A percentile compares a stretch with the other conserved stretches of the same genome.
Evolutionary conservation across 2,113 vertebrate genomes (phyloP).

Genomic region (Brachypteracias leptosomus): DNA sequence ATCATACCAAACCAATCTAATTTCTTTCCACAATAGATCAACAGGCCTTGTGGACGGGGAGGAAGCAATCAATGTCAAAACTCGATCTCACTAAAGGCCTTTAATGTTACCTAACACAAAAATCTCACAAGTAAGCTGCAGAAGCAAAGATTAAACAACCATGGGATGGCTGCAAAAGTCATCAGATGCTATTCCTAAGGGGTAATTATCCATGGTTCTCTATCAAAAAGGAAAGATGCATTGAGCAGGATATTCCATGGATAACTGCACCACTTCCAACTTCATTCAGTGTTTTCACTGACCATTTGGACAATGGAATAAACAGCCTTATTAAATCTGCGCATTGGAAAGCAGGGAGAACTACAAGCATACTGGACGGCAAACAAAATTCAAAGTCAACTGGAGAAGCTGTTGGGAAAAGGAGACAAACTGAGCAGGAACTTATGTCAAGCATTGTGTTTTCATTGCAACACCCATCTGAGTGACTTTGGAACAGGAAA

Average conservation of each 20-base stretch:
- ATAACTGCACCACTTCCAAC: neutral
- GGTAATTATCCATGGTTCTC: neutral
- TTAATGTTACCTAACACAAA: neutral
- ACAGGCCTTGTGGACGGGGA: neutral
- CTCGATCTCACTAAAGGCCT: neutral
- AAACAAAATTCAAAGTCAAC: neutral
- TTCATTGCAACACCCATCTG: neutral
- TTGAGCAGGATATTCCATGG: neutral
- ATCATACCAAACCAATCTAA: neutral
- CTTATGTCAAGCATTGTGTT: neutral
- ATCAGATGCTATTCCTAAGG: neutral
- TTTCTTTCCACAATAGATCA: neutral
- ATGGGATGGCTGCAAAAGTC: neutral
- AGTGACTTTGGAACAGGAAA: neutral
- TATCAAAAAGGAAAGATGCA: neutral
- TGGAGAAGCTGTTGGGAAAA: neutral
- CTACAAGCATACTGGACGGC: neutral
- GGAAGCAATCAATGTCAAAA: neutral
- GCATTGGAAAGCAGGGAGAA: neutral
- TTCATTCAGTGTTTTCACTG: neutral
- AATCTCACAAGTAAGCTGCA: neutral
- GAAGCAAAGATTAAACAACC: neutral
- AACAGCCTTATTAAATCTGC: neutral
- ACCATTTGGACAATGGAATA: neutral
- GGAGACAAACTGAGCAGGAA: neutral